phyloP scores from a whole-genome alignment of 2,888 invertebrate genomes.

The Chrysodeixis includens region DNA sequence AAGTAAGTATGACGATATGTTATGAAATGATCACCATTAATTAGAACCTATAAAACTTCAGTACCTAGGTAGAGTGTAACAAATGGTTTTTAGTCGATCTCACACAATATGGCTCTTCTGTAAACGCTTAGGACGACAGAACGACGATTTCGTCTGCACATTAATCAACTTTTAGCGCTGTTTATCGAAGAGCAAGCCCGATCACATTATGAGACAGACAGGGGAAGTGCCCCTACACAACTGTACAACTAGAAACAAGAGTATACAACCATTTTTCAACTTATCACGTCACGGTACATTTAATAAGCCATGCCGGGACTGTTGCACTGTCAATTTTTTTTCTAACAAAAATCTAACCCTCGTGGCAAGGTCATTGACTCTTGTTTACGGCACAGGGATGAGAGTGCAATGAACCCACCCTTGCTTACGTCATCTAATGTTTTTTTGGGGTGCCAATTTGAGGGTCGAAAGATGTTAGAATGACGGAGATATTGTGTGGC shows the following conservation, averaged over 20 bases:
- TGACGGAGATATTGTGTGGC: slow-evolving; percentile 7
- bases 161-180: too few relatives aligned
- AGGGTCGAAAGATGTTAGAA: slow-evolving; percentile 38
- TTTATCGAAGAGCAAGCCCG: too few relatives aligned
- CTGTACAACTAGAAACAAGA: not conserved
- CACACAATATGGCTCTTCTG: too few relatives aligned
- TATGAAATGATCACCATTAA: too few relatives aligned
- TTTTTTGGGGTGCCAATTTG: slow-evolving; percentile 54
- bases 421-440: slow-evolving; percentile 60
- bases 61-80: too few relatives aligned
- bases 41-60: too few relatives aligned
- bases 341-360: slow-evolving; percentile 58
- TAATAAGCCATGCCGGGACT: slow-evolving; percentile 10
- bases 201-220: too few relatives aligned
- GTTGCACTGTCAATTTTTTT: slow-evolving; percentile 34
- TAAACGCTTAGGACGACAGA: too few relatives aligned
- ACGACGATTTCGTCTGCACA: too few relatives aligned
- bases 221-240: too few relatives aligned
- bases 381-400: slow-evolving; percentile 50
- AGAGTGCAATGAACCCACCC: slow-evolving; percentile 58
- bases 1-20: too few relatives aligned
- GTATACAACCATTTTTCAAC: not conserved
- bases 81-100: too few relatives aligned
- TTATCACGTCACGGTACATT: not conserved
- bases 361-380: slow-evolving; percentile 63